A percentile compares a stretch with the other conserved stretches of the same genome.
Evolutionary conservation across 2,797 vertebrate genomes (phyloP).

Genomic region (Falco concolor): DNA sequence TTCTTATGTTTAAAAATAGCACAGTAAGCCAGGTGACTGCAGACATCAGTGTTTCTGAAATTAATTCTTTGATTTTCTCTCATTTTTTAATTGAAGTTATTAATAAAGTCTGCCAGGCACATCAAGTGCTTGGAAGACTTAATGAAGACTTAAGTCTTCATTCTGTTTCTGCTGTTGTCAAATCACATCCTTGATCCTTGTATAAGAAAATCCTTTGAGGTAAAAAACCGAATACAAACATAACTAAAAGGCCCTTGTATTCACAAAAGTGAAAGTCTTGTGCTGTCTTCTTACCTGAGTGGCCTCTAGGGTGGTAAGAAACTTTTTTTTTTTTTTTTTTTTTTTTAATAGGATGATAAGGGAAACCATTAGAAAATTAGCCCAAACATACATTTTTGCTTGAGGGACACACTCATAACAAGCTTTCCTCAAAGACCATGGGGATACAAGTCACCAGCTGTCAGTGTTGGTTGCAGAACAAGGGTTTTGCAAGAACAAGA

Average conservation of each 20-base stretch:
- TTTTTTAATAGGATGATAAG: neutral
- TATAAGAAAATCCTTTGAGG: neutral
- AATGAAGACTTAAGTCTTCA: neutral
- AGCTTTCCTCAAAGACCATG: neutral
- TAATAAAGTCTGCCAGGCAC: neutral
- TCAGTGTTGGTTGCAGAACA: neutral
- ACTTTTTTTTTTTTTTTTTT: neutral
- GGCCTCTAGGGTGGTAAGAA: rapidly evolving
- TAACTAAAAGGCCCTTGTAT: neutral
- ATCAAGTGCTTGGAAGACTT: neutral
- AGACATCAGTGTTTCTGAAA: neutral
- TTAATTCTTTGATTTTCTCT: neutral
- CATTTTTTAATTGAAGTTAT: neutral
- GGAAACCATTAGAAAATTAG: neutral
- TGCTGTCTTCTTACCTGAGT: neutral
- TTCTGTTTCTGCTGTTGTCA: neutral
- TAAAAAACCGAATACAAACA: neutral
- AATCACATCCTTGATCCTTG: neutral
- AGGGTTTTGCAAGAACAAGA: neutral
- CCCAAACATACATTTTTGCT: neutral
- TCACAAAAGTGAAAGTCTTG: neutral
- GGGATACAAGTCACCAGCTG: neutral
- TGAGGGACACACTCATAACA: neutral
- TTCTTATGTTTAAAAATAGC: neutral
- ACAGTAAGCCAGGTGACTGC: neutral